Conservation (phyloP, 2,888 invertebrate genomes). For the Brenthis hecate region DNA sequence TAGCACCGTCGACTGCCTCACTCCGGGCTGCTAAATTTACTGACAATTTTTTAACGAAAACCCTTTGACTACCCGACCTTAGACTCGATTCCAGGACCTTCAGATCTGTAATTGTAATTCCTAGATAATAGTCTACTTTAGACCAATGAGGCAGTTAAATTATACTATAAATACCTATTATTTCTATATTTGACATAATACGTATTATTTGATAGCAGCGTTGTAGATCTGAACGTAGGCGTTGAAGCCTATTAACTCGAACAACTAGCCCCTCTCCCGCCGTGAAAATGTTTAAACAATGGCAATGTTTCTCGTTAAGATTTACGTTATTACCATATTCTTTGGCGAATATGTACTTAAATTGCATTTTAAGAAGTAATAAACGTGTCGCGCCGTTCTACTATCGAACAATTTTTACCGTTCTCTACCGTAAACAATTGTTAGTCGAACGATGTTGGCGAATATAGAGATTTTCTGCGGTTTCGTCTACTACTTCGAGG, state of each 20-base stretch:
- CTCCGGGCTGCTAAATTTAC: too few species aligned
- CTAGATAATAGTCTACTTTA: too few species aligned
- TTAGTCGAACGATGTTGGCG: too few species aligned
- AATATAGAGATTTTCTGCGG: too few species aligned
- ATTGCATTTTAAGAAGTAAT: conserved; percentile 38
- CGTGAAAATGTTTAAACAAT: conserved; percentile 53
- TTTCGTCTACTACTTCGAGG: too few species aligned
- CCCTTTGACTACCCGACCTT: too few species aligned
- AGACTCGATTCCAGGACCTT: too few species aligned
- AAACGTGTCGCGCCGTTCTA: conserved; percentile 4
- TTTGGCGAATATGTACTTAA: conserved; percentile 40
- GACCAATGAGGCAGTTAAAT: neutral
- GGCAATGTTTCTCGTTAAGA: conserved; percentile 28
- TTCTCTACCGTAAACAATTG: too few species aligned
- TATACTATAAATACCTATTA: conserved; percentile 7
- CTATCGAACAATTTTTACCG: neutral
- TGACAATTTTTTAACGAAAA: too few species aligned
- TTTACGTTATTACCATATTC: conserved; percentile 41
- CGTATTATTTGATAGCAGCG: conserved; percentile 27
- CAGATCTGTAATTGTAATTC: too few species aligned
- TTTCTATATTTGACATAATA: neutral
- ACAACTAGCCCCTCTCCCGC: conserved; percentile 59
- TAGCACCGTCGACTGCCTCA: too few species aligned
- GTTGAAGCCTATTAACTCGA: conserved; percentile 66
- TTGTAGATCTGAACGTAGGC: conserved; percentile 49